Base-by-base conservation (phyloP, 2,113 vertebrate genomes). In the Corythornis madagascariensis region DNA sequence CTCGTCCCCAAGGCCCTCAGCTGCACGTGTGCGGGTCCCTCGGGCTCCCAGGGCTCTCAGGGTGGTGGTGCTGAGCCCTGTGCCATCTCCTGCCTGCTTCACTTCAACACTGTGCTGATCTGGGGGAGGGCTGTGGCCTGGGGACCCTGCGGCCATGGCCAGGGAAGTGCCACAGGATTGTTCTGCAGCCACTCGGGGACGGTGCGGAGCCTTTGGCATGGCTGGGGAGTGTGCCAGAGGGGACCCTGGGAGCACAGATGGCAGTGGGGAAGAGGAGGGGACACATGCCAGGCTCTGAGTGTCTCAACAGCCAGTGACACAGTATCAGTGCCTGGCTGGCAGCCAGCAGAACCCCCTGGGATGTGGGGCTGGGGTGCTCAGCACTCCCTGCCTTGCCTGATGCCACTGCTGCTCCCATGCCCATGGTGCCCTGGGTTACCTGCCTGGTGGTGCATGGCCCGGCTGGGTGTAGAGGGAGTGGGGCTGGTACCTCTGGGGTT, bases 81-180 rank as follows among this genome's bases (percentile, higher is more conserved):
- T 2, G 3, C 28, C 0, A 0, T 33, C 18, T 52, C 38, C n/a
- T 38, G 24, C 35, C 45, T 61, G 16, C 35, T 53, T 42, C 20
- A 1, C 9, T 19, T 65, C 74, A 35, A 2, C 48, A 12, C 48
- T 50, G 48, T 24, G 48, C 48, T 50, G 48, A 50, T 38, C 48
- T 13, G 48, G 47, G 11, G 20, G 20, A 10, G 38, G 38, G 21
- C 12, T 48, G 47, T 0, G 1, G 40, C 50, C 13, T 6, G 2
- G n/a, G 63, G 20, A 29, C 43, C 6, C 73, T 43, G 25, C n/a
- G 50, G 47, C 42, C 3, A 2, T 29, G 29, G 76, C 28, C 47
- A 13, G 72, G 29, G 28, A 29, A 11, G 2, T 1, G 40, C 35
- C 60, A 9, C 60, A 21, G 33, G 43, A 33, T n/a, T 28, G 59